Evolutionary conservation across 1,140 invertebrate genomes (phyloP).

Genomic region (Argopecten irradians): DNA sequence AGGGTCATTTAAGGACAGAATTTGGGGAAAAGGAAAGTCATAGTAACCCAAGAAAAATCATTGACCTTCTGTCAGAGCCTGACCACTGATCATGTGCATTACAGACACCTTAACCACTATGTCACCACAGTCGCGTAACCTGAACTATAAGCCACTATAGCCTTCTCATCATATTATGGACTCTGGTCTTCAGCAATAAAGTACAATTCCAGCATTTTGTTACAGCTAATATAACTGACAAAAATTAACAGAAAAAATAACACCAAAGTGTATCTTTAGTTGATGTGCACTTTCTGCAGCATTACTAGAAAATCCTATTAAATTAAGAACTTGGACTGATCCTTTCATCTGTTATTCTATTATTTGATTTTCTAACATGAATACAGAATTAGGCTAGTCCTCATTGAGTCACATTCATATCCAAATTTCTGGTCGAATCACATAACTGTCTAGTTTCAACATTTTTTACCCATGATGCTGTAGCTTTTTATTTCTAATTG

Average conservation of each 20-base stretch:
- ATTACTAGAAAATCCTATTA: conserved; percentile 10
- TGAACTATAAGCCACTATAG: too few species aligned
- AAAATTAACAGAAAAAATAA: neutral
- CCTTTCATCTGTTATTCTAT: neutral
- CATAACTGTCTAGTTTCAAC: neutral
- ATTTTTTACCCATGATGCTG: conserved; percentile 1
- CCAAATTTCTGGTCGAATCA: neutral
- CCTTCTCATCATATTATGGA: too few species aligned
- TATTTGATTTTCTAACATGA: neutral
- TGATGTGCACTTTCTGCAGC: neutral
- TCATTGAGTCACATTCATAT: neutral
- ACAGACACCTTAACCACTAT: too few species aligned
- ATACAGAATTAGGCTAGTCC: neutral
- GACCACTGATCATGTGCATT: too few species aligned
- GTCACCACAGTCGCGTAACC: too few species aligned
- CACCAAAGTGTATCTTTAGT: neutral
- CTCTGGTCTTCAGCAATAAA: neutral
- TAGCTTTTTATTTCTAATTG: conserved; percentile 29
- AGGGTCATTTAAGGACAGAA: too few species aligned
- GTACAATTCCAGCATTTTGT: neutral
- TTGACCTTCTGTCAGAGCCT: too few species aligned
- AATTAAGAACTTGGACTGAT: neutral
- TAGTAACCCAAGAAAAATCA: too few species aligned
- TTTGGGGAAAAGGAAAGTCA: too few species aligned
- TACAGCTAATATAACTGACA: neutral